Evolutionary conservation across 2,113 vertebrate species (phyloP).

Genomic region (Thunnus thynnus): DNA sequence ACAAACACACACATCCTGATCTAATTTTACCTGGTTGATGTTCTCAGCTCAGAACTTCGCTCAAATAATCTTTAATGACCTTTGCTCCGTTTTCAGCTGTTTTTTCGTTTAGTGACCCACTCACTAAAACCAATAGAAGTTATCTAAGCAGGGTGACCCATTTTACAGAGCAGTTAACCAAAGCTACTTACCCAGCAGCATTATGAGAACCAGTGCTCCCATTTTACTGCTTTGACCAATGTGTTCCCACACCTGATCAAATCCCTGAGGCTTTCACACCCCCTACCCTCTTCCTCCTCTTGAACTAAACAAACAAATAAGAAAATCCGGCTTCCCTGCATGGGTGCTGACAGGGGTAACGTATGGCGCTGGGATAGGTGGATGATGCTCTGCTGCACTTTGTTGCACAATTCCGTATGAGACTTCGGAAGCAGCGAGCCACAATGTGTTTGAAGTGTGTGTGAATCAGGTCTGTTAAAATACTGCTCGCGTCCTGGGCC

Average conservation of each 20-base stretch:
- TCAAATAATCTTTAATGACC: neutral
- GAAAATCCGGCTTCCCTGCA: slow-evolving; percentile 52
- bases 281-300: slow-evolving; percentile 6
- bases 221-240: slow-evolving; percentile 46
- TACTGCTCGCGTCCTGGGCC: slow-evolving; percentile 45
- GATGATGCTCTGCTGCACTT: neutral
- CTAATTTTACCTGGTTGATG: neutral
- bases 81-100: slow-evolving; percentile 1
- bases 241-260: slow-evolving; percentile 36
- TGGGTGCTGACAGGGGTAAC: slow-evolving; percentile 42
- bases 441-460: slow-evolving; percentile 56
- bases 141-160: neutral
- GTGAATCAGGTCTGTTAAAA: slow-evolving; percentile 64
- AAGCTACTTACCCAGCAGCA: slow-evolving; percentile 31
- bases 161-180: slow-evolving; percentile 36
- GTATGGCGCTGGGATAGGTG: slow-evolving; percentile 13
- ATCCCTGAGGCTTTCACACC: neutral
- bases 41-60: slow-evolving; percentile 20
- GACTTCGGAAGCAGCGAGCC: slow-evolving; percentile 9
- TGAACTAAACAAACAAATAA: slow-evolving; percentile 64
- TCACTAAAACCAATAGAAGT: neutral
- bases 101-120: slow-evolving; percentile 16
- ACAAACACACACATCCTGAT: neutral
- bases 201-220: slow-evolving; percentile 18
- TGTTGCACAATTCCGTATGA: slow-evolving; percentile 28